Conservation (phyloP, 2,888 invertebrate species). For the Lathronympha strigana region DNA sequence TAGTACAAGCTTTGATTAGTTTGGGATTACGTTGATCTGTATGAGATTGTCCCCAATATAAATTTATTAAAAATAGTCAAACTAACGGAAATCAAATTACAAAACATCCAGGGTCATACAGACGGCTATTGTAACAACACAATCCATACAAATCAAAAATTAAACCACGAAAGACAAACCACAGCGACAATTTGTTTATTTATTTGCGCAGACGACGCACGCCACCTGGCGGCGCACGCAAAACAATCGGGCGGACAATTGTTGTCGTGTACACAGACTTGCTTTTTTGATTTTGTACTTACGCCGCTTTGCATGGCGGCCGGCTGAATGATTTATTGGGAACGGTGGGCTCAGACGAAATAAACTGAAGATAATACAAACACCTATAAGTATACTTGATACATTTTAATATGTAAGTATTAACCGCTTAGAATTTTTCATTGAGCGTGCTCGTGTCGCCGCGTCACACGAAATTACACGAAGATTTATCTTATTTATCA, state of each 20-base stretch:
- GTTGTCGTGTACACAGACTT: constrained; percentile 70
- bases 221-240: constrained; percentile 77
- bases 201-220: constrained; percentile 70
- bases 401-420: too few species aligned
- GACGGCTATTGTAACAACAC: constrained; percentile 5
- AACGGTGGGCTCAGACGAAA: constrained; percentile 39
- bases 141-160: constrained; percentile 28
- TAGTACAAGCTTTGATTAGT: too few species aligned
- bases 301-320: constrained; percentile 49
- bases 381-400: too few species aligned
- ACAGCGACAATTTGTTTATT: constrained; percentile 55
- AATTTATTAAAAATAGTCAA: not conserved
- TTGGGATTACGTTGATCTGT: too few species aligned
- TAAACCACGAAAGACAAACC: constrained; percentile 26
- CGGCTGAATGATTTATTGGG: constrained; percentile 57
- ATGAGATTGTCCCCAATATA: too few species aligned
- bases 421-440: too few species aligned
- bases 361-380: too few species aligned
- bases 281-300: constrained; percentile 56
- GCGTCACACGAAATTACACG: too few species aligned
- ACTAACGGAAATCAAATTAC: not conserved
- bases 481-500: too few species aligned
- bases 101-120: not conserved
- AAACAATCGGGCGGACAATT: constrained; percentile 74
- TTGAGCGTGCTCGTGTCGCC: too few species aligned